A percentile compares a stretch with the other conserved stretches of the same genome.
Evolutionary conservation across 1,140 invertebrate genomes (phyloP).

Genomic region (Apis florea): DNA sequence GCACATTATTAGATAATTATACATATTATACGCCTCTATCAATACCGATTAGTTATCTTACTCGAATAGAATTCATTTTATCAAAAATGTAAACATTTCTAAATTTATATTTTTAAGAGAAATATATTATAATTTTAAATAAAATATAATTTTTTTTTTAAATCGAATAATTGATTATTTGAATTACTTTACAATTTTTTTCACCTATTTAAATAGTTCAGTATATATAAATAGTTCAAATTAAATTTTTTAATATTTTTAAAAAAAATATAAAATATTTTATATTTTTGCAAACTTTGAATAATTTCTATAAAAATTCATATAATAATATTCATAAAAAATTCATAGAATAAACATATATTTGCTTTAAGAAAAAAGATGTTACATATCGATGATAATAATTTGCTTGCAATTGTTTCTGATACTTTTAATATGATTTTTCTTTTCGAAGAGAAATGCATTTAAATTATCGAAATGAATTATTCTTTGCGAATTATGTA

Average conservation of each 20-base stretch:
- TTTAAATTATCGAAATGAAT: neutral
- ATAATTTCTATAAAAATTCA: neutral
- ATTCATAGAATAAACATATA: neutral
- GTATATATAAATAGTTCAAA: neutral
- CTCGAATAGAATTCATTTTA: neutral
- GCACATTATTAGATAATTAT: neutral
- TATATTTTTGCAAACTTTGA: neutral
- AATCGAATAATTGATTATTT: neutral
- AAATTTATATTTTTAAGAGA: neutral
- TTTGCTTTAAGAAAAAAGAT: neutral
- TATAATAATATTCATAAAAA: neutral
- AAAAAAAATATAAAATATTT: neutral
- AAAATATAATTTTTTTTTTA: neutral
- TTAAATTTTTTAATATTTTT: neutral
- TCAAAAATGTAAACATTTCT: neutral
- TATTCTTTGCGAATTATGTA: neutral
- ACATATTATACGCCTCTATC: neutral
- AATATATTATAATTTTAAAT: neutral
- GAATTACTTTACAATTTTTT: neutral
- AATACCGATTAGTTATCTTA: conserved; percentile 25
- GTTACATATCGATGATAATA: conserved; percentile 5
- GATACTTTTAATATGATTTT: conserved; percentile 21
- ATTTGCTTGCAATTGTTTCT: conserved; percentile 3
- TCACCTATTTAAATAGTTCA: neutral
- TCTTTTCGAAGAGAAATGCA: neutral